A percentile compares a stretch with the other conserved stretches of the same genome.
Conservation (phyloP, 2,888 invertebrate species). For the Anticlea derivata region DNA sequence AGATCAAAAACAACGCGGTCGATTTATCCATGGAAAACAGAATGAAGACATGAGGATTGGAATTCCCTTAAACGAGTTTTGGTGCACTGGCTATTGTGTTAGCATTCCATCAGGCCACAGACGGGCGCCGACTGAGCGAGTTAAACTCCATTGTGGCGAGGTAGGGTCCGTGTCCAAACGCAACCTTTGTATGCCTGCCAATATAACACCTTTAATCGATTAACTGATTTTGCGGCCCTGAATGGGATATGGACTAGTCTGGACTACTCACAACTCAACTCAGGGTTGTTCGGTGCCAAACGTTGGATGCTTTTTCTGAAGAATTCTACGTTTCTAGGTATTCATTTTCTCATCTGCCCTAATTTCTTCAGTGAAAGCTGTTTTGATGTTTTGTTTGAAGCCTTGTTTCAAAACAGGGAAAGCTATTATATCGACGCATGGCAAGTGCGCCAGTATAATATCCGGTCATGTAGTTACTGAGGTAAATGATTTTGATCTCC, state of each 20-base stretch:
- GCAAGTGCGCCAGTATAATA: conserved; percentile 22
- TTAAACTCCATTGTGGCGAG: conserved; percentile 54
- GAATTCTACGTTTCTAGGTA: no score
- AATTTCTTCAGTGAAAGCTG: background rate
- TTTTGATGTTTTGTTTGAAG: no score
- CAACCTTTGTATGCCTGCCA: conserved; percentile 54
- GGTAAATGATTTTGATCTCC: conserved; percentile 39
- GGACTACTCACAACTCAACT: background rate
- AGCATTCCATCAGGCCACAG: conserved; percentile 48
- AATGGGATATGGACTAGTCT: conserved; percentile 34
- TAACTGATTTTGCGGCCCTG: conserved; percentile 52
- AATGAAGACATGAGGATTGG: conserved; percentile 16
- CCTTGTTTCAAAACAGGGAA: background rate
- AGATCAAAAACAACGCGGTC: background rate
- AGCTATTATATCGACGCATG: conserved; percentile 16
- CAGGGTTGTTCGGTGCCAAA: background rate
- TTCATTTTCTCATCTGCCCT: background rate
- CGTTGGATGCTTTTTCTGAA: no score
- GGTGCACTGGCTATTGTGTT: conserved; percentile 34
- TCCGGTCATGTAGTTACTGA: conserved; percentile 20
- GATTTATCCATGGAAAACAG: conserved; percentile 16
- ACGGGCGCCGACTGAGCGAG: conserved; percentile 38
- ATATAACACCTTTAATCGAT: conserved; percentile 68
- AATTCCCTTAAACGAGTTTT: conserved; percentile 31
- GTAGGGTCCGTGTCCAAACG: conserved; percentile 58